phyloP scores from a whole-genome alignment of 2,113 vertebrate genomes.

The Vimba vimba region DNA sequence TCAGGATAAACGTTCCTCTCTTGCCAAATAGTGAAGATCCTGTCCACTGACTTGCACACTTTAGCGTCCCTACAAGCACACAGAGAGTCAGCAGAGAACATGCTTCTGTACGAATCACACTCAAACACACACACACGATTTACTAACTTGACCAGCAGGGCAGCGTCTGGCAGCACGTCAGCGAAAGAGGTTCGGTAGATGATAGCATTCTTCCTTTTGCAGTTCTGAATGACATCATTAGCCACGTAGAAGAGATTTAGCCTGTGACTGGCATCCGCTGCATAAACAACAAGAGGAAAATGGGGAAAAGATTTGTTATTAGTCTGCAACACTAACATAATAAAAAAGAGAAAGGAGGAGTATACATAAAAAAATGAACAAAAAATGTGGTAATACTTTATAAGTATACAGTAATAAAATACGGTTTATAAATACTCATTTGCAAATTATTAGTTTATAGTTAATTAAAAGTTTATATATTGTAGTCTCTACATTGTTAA shows the following conservation, averaged over 20 bases:
- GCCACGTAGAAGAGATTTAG: constrained; percentile 97
- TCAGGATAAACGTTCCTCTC: constrained; percentile 94
- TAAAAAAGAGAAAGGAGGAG: not conserved
- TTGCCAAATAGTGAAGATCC: constrained; percentile 97
- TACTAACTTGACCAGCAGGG: constrained; percentile 90
- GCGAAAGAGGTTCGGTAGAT: constrained; percentile 91
- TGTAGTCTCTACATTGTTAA: no score
- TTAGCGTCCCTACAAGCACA: constrained; percentile 83
- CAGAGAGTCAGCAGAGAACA: not conserved
- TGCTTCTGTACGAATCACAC: not conserved
- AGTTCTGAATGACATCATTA: constrained; percentile 99
- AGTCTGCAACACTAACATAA: not conserved
- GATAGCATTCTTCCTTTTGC: constrained; percentile 95
- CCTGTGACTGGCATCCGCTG: constrained; percentile 90
- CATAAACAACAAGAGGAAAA: not conserved
- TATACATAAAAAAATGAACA: no score
- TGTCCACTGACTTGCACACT: constrained; percentile 90
- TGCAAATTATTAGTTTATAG: no score
- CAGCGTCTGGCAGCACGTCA: constrained; percentile 90
- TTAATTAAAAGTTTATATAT: no score
- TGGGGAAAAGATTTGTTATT: not conserved
- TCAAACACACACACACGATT: not conserved
- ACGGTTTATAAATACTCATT: no score
- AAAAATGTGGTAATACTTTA: no score
- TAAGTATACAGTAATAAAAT: no score